Evolutionary conservation across 2,888 invertebrate genomes (phyloP).

Genomic region (Linyphia triangularis): DNA sequence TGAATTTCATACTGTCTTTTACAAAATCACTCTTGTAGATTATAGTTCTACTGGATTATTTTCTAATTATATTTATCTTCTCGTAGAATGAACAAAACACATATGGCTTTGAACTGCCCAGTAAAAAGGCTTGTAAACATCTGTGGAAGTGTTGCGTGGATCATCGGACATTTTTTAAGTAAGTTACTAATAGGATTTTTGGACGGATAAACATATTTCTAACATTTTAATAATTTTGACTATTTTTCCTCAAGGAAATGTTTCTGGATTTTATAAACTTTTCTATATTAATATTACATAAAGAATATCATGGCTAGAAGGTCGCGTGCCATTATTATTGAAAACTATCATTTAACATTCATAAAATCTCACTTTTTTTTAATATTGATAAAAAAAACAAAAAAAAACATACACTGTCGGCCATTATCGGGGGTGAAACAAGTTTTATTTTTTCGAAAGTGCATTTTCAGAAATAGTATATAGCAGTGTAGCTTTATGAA

Average conservation of each 20-base stretch:
- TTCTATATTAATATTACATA: no score
- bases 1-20: not conserved
- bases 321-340: no score
- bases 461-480: not conserved
- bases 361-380: no score
- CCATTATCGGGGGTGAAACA: no score
- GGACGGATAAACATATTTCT: not conserved
- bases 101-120: constrained; percentile 97
- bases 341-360: no score
- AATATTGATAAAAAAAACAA: no score
- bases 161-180: constrained; percentile 87
- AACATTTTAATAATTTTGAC: not conserved
- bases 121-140: constrained; percentile 95
- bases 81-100: constrained; percentile 93
- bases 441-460: no score
- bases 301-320: no score
- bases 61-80: constrained; percentile 44
- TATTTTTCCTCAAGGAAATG: not conserved
- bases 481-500: not conserved
- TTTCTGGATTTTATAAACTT: no score
- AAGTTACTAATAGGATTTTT: constrained; percentile 5
- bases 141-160: constrained; percentile 97
- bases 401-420: no score
- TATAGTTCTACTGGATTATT: not conserved
- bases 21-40: not conserved